These are phyloP conservation scores for Tachuris rubrigastra DNA, from an alignment of 2,113 vertebrate species.

Conservation along the genomic window DNA sequence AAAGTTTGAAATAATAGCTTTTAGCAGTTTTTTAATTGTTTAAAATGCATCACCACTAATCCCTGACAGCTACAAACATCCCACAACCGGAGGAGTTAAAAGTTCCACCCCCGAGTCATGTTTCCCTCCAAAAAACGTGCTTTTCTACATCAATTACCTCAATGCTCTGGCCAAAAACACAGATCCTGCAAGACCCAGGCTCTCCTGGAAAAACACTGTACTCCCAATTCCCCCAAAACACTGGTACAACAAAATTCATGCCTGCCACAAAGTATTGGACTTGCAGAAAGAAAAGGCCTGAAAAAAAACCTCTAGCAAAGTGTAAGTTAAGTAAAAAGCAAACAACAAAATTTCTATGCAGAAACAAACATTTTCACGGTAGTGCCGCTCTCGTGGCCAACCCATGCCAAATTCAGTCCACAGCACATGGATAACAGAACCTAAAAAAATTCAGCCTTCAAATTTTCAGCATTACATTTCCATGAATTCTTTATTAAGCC, in stretches of 20 bases:
- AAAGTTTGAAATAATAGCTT: neutral
- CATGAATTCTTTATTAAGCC: neutral
- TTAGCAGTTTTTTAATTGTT: neutral
- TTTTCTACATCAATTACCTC: neutral
- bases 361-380: neutral
- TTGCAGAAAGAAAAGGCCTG: neutral
- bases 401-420: neutral
- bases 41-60: neutral
- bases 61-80: neutral
- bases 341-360: neutral
- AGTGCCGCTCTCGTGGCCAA: neutral
- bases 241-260: neutral
- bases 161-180: neutral
- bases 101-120: neutral
- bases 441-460: neutral
- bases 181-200: neutral
- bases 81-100: neutral
- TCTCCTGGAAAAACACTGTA: neutral
- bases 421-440: neutral
- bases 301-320: fast-evolving
- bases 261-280: neutral
- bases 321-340: neutral
- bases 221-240: neutral
- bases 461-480: neutral
- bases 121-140: neutral